Evolutionary conservation across 2,888 invertebrate species (phyloP), one percentile per base, ranked within the genome.

Genomic region (Torymus tubicola): DNA sequence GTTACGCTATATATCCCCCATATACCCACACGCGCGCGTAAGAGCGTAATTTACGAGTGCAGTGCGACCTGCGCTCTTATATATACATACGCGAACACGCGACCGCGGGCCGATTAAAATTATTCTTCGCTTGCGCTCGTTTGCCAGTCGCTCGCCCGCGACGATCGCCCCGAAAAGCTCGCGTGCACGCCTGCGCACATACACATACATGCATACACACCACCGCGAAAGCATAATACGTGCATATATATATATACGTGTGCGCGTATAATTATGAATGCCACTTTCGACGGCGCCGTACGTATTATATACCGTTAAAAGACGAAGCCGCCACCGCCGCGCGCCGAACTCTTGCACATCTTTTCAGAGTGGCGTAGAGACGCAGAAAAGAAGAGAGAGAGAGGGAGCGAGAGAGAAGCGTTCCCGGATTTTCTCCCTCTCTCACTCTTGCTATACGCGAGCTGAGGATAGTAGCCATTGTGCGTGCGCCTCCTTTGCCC

Each of bases 221-320:
- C 5, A 24, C 24, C 72, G 13, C 81, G 84, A 86, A 86, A 86
- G 85, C 87, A 87, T 87, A 87, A 86, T 85, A 85, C 84, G 82
- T 86, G 84, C 3, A 24, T n/a, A 86, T 11, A 50, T 16, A 16
- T 14, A 11, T 2, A 86, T 8, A 16, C 16, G 24, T 3, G 24
- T 21, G 85, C 84, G 63, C 86, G 83, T 85, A 86, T 88, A 87
- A 88, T 88, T 87, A 86, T 86, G 85, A 86, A 86, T 86, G 84
- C 85, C 84, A 85, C 85, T 86, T 18, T 55, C 60, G 50, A 14
- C 57, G 68, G 24, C 68, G 52, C 12, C 53, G 21, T 8, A 53
- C 21, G 21, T 31, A 53, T 21, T 67, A 12, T 85, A 84, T 86
- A 85, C 86, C 86, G 87, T 87, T 69, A 69, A 87, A 86, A 68